phyloP scores from a whole-genome alignment of 2,888 invertebrate species.

The Agrilus cyanescens region DNA sequence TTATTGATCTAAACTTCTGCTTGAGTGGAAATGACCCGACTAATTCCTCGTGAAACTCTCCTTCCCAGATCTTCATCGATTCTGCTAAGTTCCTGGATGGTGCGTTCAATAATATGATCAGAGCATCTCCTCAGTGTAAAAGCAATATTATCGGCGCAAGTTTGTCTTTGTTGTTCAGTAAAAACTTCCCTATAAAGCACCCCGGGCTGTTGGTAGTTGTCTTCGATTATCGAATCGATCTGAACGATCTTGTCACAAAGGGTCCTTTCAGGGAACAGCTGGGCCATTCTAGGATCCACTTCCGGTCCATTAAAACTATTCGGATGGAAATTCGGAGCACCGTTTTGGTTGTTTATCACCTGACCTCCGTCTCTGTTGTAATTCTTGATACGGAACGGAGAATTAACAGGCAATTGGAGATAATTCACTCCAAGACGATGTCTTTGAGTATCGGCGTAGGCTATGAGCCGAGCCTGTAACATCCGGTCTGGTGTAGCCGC shows the following conservation, averaged over 20 bases:
- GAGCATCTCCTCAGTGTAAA: conserved; percentile 66
- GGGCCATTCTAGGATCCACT: conserved; percentile 53
- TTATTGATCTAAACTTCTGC: too few relatives aligned
- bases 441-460: conserved; percentile 84
- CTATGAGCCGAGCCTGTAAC: conserved; percentile 76
- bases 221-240: conserved; percentile 41
- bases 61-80: conserved; percentile 70
- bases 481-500: conserved; percentile 89
- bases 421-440: conserved; percentile 85
- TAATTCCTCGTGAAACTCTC: conserved; percentile 24
- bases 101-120: conserved; percentile 74
- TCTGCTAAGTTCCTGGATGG: conserved; percentile 66
- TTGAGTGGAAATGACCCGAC: too few relatives aligned
- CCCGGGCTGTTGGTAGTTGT: conserved; percentile 82
- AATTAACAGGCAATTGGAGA: conserved; percentile 90
- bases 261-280: conserved; percentile 24
- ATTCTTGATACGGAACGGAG: conserved; percentile 67
- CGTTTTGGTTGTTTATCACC: conserved; percentile 67
- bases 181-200: conserved; percentile 72
- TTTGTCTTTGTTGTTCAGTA: conserved; percentile 54
- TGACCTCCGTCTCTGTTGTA: conserved; percentile 83
- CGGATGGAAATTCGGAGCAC: conserved; percentile 90
- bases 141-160: conserved; percentile 70
- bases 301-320: conserved; percentile 86
- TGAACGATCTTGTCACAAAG: too few relatives aligned